These are phyloP conservation scores for Lepidurus apus DNA, from an alignment of 1,140 invertebrate genomes.

Conservation along the genomic window DNA sequence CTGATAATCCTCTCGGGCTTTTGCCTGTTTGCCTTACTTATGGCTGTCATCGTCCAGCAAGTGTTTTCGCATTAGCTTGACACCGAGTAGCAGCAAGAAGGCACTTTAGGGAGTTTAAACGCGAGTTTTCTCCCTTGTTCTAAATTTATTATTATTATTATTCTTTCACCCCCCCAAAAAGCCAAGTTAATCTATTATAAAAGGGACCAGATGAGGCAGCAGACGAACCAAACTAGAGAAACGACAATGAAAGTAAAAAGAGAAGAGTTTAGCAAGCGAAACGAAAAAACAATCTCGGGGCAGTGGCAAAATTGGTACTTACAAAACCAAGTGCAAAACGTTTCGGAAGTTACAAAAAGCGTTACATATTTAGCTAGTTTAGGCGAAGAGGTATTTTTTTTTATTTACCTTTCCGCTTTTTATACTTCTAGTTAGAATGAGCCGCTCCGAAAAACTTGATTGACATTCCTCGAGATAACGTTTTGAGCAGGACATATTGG, in stretches of 20 bases:
- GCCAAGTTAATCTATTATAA: neutral
- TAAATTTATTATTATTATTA: neutral
- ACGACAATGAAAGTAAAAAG: neutral
- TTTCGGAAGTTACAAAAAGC: neutral
- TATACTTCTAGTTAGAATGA: no score
- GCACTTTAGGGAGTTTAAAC: neutral
- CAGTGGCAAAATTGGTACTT: neutral
- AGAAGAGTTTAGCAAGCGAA: neutral
- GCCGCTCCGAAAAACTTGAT: no score
- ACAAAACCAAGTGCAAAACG: neutral
- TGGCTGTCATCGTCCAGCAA: conserved; percentile 55
- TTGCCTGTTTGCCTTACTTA: conserved; percentile 56
- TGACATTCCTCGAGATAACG: no score
- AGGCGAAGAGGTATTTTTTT: neutral
- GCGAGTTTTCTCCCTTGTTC: neutral
- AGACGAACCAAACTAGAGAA: neutral
- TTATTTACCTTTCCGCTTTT: neutral
- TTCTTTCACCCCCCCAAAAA: neutral
- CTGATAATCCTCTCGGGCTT: conserved; percentile 57
- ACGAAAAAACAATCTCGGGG: conserved; percentile 1
- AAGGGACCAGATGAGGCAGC: conserved; percentile 4
- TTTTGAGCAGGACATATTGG: no score
- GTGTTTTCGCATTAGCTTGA: conserved; percentile 41
- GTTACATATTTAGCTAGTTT: neutral
- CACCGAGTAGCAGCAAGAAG: neutral